Conservation (phyloP, 2,113 vertebrate species). For the Fregata magnificens region DNA sequence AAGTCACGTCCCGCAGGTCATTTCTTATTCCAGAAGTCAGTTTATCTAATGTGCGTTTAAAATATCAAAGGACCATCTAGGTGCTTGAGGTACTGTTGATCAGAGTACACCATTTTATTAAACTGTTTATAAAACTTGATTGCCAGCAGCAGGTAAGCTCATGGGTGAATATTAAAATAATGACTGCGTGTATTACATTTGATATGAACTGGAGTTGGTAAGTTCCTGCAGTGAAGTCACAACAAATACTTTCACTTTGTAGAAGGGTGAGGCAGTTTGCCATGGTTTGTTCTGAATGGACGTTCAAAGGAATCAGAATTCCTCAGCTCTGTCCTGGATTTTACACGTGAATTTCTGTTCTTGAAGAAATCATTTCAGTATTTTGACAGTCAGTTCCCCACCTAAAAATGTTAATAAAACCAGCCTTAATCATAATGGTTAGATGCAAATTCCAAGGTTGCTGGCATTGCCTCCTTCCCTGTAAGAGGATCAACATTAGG, state of each 20-base stretch:
- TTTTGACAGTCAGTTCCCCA: background rate
- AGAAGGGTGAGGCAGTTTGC: background rate
- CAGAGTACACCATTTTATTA: background rate
- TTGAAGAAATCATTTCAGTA: background rate
- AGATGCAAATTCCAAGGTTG: background rate
- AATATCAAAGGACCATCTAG: background rate
- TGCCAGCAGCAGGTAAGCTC: background rate
- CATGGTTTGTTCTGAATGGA: background rate
- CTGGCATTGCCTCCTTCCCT: background rate
- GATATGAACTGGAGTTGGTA: background rate
- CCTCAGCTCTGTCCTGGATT: background rate
- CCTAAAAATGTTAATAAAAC: background rate
- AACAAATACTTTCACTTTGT: background rate
- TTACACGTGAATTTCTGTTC: background rate
- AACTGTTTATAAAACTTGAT: background rate
- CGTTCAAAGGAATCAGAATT: background rate
- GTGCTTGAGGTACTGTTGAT: background rate
- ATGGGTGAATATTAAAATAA: background rate
- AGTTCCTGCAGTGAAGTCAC: background rate
- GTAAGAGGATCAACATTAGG: background rate
- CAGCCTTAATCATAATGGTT: background rate
- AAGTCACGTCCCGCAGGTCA: background rate
- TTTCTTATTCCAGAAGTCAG: background rate
- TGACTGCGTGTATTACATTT: background rate
- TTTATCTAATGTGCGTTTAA: rapidly evolving